Conservation (phyloP, 1,140 invertebrate genomes). For the Lithobius niger region DNA sequence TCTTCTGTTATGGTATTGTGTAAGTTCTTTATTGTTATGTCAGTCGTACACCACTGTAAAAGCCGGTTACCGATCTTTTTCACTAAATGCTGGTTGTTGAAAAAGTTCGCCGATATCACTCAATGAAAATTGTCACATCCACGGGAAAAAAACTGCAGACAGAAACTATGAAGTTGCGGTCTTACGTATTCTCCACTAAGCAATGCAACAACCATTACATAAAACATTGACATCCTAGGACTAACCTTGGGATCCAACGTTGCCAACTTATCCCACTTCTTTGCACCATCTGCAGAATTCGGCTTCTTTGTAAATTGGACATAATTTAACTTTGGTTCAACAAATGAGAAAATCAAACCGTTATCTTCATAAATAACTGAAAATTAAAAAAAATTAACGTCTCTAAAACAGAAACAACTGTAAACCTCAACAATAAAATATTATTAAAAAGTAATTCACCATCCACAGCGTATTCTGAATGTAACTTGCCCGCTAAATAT, state of each 20-base stretch:
- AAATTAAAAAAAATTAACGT: conserved; percentile 17
- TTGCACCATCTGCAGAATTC: conserved; percentile 33
- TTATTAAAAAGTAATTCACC: conserved; percentile 37
- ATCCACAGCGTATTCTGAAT: conserved; percentile 52
- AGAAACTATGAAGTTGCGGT: not conserved
- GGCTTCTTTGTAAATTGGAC: conserved; percentile 44
- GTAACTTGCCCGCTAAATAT: conserved; percentile 53
- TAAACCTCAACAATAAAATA: not conserved
- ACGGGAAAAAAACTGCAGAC: too few species aligned
- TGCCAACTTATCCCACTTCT: conserved; percentile 43
- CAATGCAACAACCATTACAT: not conserved
- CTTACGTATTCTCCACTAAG: conserved; percentile 5
- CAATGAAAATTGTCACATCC: too few species aligned
- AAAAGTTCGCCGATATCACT: too few species aligned
- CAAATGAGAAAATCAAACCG: conserved; percentile 48
- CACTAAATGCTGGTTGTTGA: not conserved
- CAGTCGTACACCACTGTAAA: not conserved
- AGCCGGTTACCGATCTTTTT: not conserved
- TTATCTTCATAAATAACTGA: conserved; percentile 47
- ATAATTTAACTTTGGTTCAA: conserved; percentile 49
- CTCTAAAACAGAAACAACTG: not conserved
- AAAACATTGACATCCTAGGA: not conserved
- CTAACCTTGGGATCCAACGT: conserved; percentile 41
- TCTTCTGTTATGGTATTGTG: too few species aligned
- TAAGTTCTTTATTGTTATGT: too few species aligned